Evolutionary conservation across 2,888 invertebrate species (phyloP).

Genomic region (Acrobasis suavella): DNA sequence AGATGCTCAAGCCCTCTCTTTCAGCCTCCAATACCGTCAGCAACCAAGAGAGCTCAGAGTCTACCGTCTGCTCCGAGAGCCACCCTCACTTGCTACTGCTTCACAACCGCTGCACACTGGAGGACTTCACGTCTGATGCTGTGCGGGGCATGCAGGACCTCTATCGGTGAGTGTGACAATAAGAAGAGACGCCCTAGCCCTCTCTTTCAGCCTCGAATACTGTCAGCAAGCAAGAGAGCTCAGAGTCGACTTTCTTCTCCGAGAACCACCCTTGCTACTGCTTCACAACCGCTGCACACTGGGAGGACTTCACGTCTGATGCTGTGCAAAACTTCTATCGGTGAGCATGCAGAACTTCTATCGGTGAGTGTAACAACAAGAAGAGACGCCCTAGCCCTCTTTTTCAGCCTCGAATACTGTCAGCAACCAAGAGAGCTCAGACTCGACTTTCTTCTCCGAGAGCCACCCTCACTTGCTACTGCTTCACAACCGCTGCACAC

Average conservation of each 20-base stretch:
- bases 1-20: slow-evolving; percentile 92
- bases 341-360: slow-evolving; percentile 75
- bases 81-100: slow-evolving; percentile 92
- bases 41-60: slow-evolving; percentile 57
- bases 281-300: slow-evolving; percentile 91
- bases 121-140: slow-evolving; percentile 85
- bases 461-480: slow-evolving; percentile 92
- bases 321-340: slow-evolving; percentile 78
- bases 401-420: slow-evolving; percentile 78
- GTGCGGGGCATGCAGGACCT: slow-evolving; percentile 84
- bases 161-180: slow-evolving; percentile 58
- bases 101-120: slow-evolving; percentile 89
- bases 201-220: slow-evolving; percentile 81
- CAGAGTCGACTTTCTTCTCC: slow-evolving; percentile 66
- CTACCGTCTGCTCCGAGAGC: slow-evolving; percentile 84
- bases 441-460: slow-evolving; percentile 80
- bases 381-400: slow-evolving; percentile 92
- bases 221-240: slow-evolving; percentile 47
- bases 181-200: too few relatives aligned
- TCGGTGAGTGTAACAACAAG: slow-evolving; percentile 48
- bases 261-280: slow-evolving; percentile 91
- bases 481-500: slow-evolving; percentile 90
- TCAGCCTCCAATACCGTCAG: slow-evolving; percentile 69
- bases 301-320: slow-evolving; percentile 86
- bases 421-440: slow-evolving; percentile 53